These are phyloP conservation scores for Campylomormyrus numenius DNA, from an alignment of 2,113 vertebrate genomes.

Conservation along the genomic window DNA sequence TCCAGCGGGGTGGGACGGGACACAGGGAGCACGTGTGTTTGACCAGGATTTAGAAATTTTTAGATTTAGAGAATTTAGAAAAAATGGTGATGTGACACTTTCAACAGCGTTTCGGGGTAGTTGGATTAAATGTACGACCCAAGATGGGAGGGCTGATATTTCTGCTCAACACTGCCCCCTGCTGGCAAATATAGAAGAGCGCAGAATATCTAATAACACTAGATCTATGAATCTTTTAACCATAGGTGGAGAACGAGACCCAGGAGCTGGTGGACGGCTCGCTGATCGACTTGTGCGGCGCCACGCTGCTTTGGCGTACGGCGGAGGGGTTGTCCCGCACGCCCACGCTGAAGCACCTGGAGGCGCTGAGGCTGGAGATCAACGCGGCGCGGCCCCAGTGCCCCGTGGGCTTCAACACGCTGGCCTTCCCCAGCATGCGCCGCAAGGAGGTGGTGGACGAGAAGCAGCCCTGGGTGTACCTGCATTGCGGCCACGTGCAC, in stretches of 20 bases:
- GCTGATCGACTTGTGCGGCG: constrained; percentile 86
- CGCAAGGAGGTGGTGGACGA: constrained; percentile 77
- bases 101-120: neutral
- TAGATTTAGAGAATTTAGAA: neutral
- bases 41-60: neutral
- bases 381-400: constrained; percentile 90
- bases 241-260: constrained; percentile 83
- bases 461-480: constrained; percentile 88
- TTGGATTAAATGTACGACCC: neutral
- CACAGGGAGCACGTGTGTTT: too few species aligned
- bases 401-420: constrained; percentile 87
- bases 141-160: neutral
- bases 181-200: neutral
- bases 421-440: constrained; percentile 82
- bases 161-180: neutral
- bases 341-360: constrained; percentile 82
- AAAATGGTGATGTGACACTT: neutral
- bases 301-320: constrained; percentile 87
- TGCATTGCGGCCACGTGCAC: constrained; percentile 88
- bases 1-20: neutral
- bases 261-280: constrained; percentile 88
- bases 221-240: neutral
- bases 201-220: neutral
- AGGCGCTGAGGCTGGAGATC: constrained; percentile 83
- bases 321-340: constrained; percentile 78